Evolutionary conservation across 2,797 vertebrate genomes (phyloP).

Genomic region (Microctenopoma lineatum): DNA sequence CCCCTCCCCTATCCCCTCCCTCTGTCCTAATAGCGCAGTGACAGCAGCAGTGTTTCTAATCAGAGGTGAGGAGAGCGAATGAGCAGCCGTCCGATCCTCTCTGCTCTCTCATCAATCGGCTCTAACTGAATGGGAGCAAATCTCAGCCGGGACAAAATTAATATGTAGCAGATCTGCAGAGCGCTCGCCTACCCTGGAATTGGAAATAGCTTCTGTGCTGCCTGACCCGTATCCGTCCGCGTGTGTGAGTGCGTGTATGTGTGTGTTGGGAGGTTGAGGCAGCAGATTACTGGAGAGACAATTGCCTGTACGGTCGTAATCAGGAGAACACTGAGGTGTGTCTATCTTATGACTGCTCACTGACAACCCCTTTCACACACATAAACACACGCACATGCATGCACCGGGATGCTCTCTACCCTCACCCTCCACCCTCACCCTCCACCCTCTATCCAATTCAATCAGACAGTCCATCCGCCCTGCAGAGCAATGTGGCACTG

Average conservation of each 20-base stretch:
- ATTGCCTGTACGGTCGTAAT: constrained; percentile 89
- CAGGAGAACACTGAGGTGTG: constrained; percentile 90
- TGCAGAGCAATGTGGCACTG: constrained; percentile 89
- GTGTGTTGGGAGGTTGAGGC: constrained; percentile 64
- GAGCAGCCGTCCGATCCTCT: constrained; percentile 98
- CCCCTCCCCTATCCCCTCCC: constrained; percentile 12
- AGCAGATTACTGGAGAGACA: constrained; percentile 89
- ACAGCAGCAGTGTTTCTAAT: constrained; percentile 96
- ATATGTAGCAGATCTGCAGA: constrained; percentile 97
- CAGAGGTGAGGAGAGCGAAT: constrained; percentile 99
- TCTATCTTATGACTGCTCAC: constrained; percentile 87
- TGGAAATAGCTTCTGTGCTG: constrained; percentile 85
- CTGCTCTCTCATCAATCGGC: constrained; percentile 99
- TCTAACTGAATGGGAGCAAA: constrained; percentile 97
- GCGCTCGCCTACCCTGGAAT: constrained; percentile 85
- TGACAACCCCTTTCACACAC: constrained; percentile 74
- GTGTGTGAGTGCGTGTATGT: constrained; percentile 44
- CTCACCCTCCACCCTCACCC: constrained; percentile 74
- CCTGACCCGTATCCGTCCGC: constrained; percentile 69
- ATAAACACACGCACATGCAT: constrained; percentile 33
- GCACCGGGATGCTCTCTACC: constrained; percentile 69
- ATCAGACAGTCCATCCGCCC: constrained; percentile 90
- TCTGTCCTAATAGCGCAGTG: constrained; percentile 87
- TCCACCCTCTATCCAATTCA: constrained; percentile 88
- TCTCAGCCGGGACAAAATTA: constrained; percentile 96